phyloP scores from a whole-genome alignment of 2,888 invertebrate species.

The Gisinianus flammeolus region DNA sequence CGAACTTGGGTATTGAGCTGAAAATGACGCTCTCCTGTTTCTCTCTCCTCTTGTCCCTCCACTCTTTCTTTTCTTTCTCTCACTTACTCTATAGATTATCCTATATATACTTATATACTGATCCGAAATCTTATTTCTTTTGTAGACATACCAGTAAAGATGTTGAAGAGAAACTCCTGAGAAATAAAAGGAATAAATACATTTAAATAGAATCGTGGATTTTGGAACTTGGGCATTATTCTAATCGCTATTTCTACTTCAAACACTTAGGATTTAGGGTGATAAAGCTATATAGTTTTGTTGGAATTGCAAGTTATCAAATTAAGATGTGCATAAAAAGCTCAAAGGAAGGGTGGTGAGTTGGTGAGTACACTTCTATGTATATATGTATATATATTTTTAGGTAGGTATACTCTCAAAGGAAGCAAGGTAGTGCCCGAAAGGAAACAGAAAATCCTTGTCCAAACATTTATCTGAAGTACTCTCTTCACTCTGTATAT shows the following conservation, averaged over 20 bases:
- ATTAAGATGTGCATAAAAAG: neutral
- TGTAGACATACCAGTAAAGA: neutral
- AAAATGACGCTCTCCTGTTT: neutral
- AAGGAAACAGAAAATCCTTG: no score
- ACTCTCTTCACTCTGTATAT: no score
- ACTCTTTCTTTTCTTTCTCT: neutral
- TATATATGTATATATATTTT: no score
- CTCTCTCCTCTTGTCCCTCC: neutral
- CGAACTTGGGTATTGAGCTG: neutral
- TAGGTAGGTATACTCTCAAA: no score
- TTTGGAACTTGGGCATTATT: neutral
- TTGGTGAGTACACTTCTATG: neutral
- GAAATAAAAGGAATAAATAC: neutral
- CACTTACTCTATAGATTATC: neutral
- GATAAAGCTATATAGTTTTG: neutral
- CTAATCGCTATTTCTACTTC: neutral
- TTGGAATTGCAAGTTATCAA: neutral
- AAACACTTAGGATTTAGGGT: neutral
- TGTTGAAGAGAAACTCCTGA: neutral
- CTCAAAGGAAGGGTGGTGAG: neutral
- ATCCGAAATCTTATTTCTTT: neutral
- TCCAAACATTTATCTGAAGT: no score
- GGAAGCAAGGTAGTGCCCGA: no score
- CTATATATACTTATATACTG: neutral
- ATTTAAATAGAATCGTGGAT: neutral